phyloP scores from a whole-genome alignment of 2,797 vertebrate species.

The Phrynocephalus vlangalii region DNA sequence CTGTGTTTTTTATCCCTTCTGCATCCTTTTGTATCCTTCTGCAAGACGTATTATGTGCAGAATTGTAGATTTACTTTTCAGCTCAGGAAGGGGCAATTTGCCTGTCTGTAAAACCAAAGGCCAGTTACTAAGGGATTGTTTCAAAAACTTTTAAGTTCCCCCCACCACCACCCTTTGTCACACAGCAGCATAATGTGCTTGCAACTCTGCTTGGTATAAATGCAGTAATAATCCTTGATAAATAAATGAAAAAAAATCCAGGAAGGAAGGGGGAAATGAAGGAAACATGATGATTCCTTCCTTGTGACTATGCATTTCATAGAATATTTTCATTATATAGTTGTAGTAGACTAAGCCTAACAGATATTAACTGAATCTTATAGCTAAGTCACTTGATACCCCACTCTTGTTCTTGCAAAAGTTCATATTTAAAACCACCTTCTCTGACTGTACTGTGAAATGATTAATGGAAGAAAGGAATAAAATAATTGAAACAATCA shows the following conservation, averaged over 20 bases:
- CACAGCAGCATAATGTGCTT: slow-evolving; percentile 48
- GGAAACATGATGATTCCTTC: slow-evolving; percentile 17
- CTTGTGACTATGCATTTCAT: slow-evolving; percentile 15
- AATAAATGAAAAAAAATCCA: slow-evolving; percentile 18
- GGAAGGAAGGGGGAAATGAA: slow-evolving; percentile 39
- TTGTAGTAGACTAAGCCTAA: slow-evolving; percentile 50
- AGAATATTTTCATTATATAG: slow-evolving; percentile 52
- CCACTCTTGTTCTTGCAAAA: slow-evolving; percentile 7
- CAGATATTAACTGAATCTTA: slow-evolving; percentile 24
- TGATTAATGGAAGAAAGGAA: background rate
- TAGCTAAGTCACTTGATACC: slow-evolving; percentile 28
- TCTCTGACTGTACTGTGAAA: background rate
- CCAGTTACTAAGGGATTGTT: slow-evolving; percentile 39
- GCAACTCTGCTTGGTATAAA: slow-evolving; percentile 59
- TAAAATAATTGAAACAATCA: background rate
- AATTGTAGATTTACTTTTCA: slow-evolving; percentile 20
- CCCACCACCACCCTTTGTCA: slow-evolving; percentile 24
- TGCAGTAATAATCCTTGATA: slow-evolving; percentile 22
- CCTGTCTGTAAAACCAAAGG: background rate
- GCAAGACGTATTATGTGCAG: slow-evolving; percentile 16
- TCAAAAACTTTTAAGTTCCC: background rate
- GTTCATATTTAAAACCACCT: background rate
- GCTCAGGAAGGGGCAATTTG: slow-evolving; percentile 37
- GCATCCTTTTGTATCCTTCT: background rate
- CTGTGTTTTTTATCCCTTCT: slow-evolving; percentile 45